A percentile compares a stretch with the other conserved stretches of the same genome.
These are phyloP conservation scores for Onthophagus sagittarius DNA, from an alignment of 2,888 invertebrate species.

Conservation along the genomic window DNA sequence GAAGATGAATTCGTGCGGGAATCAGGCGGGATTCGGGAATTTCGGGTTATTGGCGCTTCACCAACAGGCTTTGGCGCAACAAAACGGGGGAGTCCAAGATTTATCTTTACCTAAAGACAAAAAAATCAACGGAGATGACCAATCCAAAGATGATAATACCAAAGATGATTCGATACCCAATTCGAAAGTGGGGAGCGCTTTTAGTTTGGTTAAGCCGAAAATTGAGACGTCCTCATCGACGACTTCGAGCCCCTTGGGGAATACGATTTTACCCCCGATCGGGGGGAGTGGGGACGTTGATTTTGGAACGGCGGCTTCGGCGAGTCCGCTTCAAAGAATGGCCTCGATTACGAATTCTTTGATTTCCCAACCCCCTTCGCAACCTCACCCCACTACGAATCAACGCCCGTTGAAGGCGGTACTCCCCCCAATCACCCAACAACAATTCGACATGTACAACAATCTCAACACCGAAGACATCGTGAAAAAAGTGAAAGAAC, in stretches of 20 bases:
- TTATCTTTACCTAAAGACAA: slow-evolving; percentile 80
- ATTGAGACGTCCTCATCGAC: slow-evolving; percentile 69
- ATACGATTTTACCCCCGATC: slow-evolving; percentile 79
- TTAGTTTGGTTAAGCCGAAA: slow-evolving; percentile 84
- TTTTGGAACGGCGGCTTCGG: slow-evolving; percentile 75
- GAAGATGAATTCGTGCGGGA: slow-evolving; percentile 66
- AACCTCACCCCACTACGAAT: slow-evolving; percentile 77
- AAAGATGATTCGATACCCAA: slow-evolving; percentile 69
- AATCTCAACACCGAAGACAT: slow-evolving; percentile 98
- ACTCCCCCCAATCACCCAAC: slow-evolving; percentile 95
- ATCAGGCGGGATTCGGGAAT: slow-evolving; percentile 52
- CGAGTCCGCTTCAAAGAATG: slow-evolving; percentile 95
- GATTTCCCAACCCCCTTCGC: slow-evolving; percentile 84
- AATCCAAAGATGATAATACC: slow-evolving; percentile 58
- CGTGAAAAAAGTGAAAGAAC: slow-evolving; percentile 93
- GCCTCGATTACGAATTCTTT: slow-evolving; percentile 96
- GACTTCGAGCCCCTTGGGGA: slow-evolving; percentile 79
- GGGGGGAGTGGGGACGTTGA: slow-evolving; percentile 79
- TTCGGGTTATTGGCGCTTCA: slow-evolving; percentile 71
- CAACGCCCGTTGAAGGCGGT: slow-evolving; percentile 94
- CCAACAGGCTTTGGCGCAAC: slow-evolving; percentile 60
- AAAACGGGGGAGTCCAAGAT: slow-evolving; percentile 72
- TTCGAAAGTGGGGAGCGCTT: slow-evolving; percentile 77
- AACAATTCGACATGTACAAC: slow-evolving; percentile 97
- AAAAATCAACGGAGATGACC: slow-evolving; percentile 61